These are phyloP conservation scores for Cheilosia grossa DNA, from an alignment of 2,888 invertebrate species.

Conservation along the genomic window DNA sequence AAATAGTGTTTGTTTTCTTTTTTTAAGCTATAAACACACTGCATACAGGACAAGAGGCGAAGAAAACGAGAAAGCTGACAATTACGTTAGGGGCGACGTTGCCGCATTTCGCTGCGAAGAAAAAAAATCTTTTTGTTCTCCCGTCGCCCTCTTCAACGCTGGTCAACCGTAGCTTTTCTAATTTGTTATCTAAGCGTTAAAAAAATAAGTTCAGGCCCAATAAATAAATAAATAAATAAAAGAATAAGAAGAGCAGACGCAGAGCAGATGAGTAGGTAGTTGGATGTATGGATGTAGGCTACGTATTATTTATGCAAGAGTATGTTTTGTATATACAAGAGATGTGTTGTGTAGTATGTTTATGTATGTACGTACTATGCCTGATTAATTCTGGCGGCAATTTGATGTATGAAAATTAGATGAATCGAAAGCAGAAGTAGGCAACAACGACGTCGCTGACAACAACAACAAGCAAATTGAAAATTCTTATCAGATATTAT, in stretches of 20 bases:
- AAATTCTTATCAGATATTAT: slow-evolving; percentile 13
- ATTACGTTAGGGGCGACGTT: slow-evolving; percentile 50
- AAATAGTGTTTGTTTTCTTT: slow-evolving; percentile 26
- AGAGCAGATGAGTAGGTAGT: neutral
- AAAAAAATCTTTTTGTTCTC: slow-evolving; percentile 4
- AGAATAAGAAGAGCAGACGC: slow-evolving; percentile 32
- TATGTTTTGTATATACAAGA: neutral
- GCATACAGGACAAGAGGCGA: slow-evolving; percentile 3
- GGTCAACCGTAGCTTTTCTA: slow-evolving; percentile 18
- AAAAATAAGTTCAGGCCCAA: slow-evolving; percentile 11
- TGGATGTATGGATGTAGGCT: slow-evolving; percentile 33
- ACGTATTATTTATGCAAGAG: slow-evolving; percentile 1
- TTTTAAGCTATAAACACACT: slow-evolving; percentile 23
- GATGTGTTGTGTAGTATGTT: neutral
- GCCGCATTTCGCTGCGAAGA: slow-evolving; percentile 40
- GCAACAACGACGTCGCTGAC: neutral
- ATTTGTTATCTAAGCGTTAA: slow-evolving; percentile 50
- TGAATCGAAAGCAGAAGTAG: slow-evolving; percentile 9
- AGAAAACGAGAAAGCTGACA: slow-evolving; percentile 54
- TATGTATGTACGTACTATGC: neutral
- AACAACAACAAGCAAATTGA: slow-evolving; percentile 16
- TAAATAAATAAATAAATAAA: slow-evolving; percentile 58
- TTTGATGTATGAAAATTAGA: slow-evolving; percentile 17
- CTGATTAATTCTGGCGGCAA: slow-evolving; percentile 40
- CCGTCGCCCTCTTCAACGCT: slow-evolving; percentile 1